Evolutionary conservation across 1,140 invertebrate genomes (phyloP), one percentile per base, ranked within the genome.

Genomic region (Bombus waltoni): DNA sequence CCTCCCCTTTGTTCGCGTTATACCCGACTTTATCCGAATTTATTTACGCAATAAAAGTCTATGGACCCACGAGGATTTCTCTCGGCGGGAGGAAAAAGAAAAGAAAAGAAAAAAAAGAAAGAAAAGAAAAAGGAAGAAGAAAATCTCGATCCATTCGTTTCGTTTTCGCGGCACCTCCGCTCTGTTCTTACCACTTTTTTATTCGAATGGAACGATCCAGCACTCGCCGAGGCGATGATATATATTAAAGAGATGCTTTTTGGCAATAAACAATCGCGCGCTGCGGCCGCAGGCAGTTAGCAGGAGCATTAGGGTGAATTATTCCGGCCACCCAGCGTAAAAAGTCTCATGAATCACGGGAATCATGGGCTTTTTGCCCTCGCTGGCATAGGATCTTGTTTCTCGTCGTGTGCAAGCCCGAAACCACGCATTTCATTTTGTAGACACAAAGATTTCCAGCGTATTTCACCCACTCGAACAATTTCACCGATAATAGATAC

Each of bases 241-340:
- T 87, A 89, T 90, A 91, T 86, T 87, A 89, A 85, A 89, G 89
- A 91, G 91, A 93, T 83, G 85, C 88, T 93, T 92, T 93, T 92
- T 90, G 91, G 93, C 91, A 93, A 94, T 94, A 93, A 94, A 94
- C 91, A 94, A 94, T 93, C 87, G 92, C 73, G 86, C 90, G 81
- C 89, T 81, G 92, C 91, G 91, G 90, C 86, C 91, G 87, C 87
- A 85, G 92, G 92, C 93, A 94, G 93, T 95, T 94, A 94, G 93
- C 91, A 93, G 83, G 90, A 88, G 93, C 92, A 95, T 95, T 94
- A 95, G 93, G 93, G 93, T 95, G 94, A 95, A 94, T 94, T 94
- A 94, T 94, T 94, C 92, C 89, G 93, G 92, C 90, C 91, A 94
- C 90, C 90, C 93, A 83, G 91, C 92, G 93, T 94, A 94, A 94